Evolutionary conservation across 2,888 invertebrate genomes (phyloP), one percentile per base, ranked within the genome.

Genomic region (Gryllus longicercus): DNA sequence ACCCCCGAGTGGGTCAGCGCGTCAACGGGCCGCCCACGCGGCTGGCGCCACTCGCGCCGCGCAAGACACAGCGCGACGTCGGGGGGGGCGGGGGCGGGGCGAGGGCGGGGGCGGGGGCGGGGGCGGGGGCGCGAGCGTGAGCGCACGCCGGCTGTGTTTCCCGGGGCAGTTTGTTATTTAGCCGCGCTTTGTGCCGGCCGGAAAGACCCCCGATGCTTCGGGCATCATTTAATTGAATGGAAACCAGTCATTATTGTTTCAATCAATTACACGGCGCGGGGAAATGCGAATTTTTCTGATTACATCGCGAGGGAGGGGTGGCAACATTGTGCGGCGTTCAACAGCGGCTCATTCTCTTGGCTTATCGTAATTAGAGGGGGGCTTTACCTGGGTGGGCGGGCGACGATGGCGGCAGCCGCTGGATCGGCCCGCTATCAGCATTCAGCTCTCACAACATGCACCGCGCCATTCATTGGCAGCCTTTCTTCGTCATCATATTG

Each of bases 141-240:
- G 63, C 63, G 63, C 63, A 8, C 63, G 63, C 63, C 63, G n/a
- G n/a, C 63, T 63, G 16, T 63, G 63, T 63, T 63, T 63, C 63
- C 63, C n/a, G 63, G 63, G 63, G 63, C n/a, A 63, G n/a, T 63
- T 63, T 63, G 63, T 63, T 63, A 63, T 63, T 63, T 63, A 14
- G 63, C 63, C 14, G 63, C 63, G 63, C 63, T 63, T 63, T 63
- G 63, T 63, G 14, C 63, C 14, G 3, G 16, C 16, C 63, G 63
- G 63, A 63, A 63, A 63, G 16, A 63, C 16, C 63, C 16, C n/a
- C 16, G 63, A 16, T 63, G 63, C n/a, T 63, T 63, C 63, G 63
- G 63, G 63, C 63, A n/a, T 63, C 63, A 63, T 63, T 63, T 63
- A 63, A 63, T 63, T 63, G n/a, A 63, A 63, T 63, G 63, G 63